Percentiles rank a stretch among this genome's conserved stretches.
Conservation (phyloP, 2,888 invertebrate species). For the Drosophila parthenogenetica region DNA sequence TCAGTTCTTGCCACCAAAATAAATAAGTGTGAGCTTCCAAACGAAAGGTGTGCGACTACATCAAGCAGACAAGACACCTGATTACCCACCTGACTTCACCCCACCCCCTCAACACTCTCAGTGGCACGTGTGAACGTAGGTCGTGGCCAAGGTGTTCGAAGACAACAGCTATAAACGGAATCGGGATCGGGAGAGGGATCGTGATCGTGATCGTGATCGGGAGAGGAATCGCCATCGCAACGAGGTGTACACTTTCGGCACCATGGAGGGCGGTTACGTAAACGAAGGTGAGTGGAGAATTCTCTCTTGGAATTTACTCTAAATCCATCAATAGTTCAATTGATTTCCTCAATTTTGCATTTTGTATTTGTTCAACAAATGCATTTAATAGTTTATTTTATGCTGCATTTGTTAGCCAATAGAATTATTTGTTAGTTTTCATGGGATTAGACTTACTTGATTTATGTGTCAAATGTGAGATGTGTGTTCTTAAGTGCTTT, state of each 20-base stretch:
- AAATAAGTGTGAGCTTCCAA: constrained; percentile 48
- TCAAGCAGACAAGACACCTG: constrained; percentile 47
- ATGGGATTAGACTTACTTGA: constrained; percentile 1
- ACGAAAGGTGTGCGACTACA: constrained; percentile 62
- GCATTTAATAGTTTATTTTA: background rate
- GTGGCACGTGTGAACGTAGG: constrained; percentile 56
- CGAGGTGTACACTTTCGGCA: constrained; percentile 83
- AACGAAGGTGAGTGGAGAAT: constrained; percentile 83
- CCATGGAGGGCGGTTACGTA: constrained; percentile 85
- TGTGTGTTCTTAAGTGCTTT: constrained; percentile 8
- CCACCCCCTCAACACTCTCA: background rate
- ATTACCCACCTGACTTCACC: background rate
- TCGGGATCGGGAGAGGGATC: no score
- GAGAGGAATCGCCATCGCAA: constrained; percentile 52
- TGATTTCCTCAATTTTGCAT: constrained; percentile 11
- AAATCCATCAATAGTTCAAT: constrained; percentile 3
- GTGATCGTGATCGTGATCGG: no score
- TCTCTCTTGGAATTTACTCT: background rate
- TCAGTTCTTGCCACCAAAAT: constrained; percentile 56
- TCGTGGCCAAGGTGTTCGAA: constrained; percentile 74
- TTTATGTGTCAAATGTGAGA: constrained; percentile 8
- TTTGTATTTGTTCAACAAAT: constrained; percentile 3
- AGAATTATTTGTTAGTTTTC: background rate
- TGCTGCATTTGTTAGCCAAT: background rate
- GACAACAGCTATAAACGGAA: constrained; percentile 63